Percentiles rank a stretch among this genome's conserved stretches.
phyloP scores from a whole-genome alignment of 2,797 vertebrate genomes.

The Ctenopoma multispine region DNA sequence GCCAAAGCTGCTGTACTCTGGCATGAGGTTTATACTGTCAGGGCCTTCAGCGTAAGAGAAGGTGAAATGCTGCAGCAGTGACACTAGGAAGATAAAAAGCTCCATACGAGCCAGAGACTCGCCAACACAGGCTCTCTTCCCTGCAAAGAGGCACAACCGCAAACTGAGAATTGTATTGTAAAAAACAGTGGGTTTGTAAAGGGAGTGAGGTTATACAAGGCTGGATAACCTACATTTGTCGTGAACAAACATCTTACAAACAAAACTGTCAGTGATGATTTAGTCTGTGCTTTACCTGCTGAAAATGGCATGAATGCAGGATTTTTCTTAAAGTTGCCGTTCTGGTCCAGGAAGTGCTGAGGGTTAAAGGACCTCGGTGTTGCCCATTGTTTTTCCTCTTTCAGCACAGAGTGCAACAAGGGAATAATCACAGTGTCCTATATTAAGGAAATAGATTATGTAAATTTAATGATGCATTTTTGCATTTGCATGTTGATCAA shows the following conservation, averaged over 20 bases:
- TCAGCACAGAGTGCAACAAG: conserved; percentile 79
- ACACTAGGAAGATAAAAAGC: conserved; percentile 85
- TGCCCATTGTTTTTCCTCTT: conserved; percentile 72
- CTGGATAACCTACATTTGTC: too few species aligned
- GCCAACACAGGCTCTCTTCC: conserved; percentile 85
- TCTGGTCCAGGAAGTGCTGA: conserved; percentile 78
- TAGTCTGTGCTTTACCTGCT: conserved; percentile 73
- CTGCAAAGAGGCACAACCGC: conserved; percentile 50
- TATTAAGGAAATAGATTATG: not conserved
- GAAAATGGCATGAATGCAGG: conserved; percentile 78
- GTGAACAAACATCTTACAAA: too few species aligned
- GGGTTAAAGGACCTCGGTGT: conserved; percentile 78
- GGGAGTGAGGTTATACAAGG: not conserved
- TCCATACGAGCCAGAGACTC: conserved; percentile 86
- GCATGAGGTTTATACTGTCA: conserved; percentile 68
- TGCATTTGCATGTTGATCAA: too few species aligned
- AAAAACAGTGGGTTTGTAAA: not conserved
- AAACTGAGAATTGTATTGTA: too few species aligned
- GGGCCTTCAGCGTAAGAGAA: conserved; percentile 61
- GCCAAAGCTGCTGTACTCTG: conserved; percentile 79
- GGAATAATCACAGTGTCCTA: conserved; percentile 76
- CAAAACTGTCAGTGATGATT: too few species aligned
- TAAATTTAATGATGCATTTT: not conserved
- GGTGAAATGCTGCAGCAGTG: conserved; percentile 79
- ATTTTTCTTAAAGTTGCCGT: conserved; percentile 80